Conservation (phyloP, 2,888 invertebrate species). For the Mycalesis mineus region DNA sequence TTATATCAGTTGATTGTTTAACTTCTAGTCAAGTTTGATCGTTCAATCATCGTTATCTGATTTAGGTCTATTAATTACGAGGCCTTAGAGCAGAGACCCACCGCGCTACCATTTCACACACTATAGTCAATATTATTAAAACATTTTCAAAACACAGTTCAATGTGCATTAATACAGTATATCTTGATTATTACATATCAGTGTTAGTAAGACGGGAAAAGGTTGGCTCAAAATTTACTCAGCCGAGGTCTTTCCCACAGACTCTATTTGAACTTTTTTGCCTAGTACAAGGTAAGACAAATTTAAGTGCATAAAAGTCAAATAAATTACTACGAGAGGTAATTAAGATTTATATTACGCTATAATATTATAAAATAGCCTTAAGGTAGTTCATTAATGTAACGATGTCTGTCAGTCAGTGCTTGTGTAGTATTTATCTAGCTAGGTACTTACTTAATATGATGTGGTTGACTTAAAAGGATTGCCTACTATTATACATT, state of each 20-base stretch:
- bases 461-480: too few relatives aligned
- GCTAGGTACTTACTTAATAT: too few relatives aligned
- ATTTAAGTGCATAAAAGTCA: slow-evolving; percentile 9
- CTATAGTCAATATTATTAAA: too few relatives aligned
- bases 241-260: slow-evolving; percentile 32
- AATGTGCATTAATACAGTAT: not conserved
- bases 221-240: slow-evolving; percentile 28
- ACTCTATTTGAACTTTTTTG: slow-evolving; percentile 8
- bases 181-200: not conserved
- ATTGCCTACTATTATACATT: too few relatives aligned
- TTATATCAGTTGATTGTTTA: too few relatives aligned
- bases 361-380: slow-evolving; percentile 17
- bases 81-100: too few relatives aligned
- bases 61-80: too few relatives aligned
- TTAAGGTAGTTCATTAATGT: slow-evolving; percentile 13
- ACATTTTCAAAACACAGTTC: too few relatives aligned
- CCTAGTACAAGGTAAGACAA: slow-evolving; percentile 9
- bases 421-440: not conserved
- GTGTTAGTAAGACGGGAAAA: slow-evolving; percentile 39
- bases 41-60: too few relatives aligned
- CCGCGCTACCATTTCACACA: too few relatives aligned
- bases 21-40: too few relatives aligned
- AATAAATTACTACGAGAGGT: slow-evolving; percentile 8
- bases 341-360: slow-evolving; percentile 15
- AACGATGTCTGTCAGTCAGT: slow-evolving; percentile 15